Conservation (phyloP, 2,888 invertebrate species). For the Dasysyrphus tricinctus region DNA sequence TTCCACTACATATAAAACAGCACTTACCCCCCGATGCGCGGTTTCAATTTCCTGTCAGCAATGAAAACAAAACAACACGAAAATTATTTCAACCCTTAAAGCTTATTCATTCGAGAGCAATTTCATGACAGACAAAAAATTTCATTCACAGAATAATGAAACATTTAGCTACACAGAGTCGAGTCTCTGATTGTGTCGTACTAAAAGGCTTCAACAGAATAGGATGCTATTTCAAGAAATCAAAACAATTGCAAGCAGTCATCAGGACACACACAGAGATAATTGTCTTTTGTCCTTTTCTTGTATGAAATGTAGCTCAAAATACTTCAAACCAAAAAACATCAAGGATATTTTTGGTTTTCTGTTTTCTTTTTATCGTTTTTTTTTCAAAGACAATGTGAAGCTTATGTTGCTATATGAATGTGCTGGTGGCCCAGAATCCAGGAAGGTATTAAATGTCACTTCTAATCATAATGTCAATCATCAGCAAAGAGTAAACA, state of each 20-base stretch:
- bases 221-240: conserved; percentile 28
- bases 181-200: conserved; percentile 8
- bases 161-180: conserved; percentile 37
- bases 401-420: conserved; percentile 15
- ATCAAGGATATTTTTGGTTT: not conserved
- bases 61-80: not conserved
- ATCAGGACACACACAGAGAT: conserved; percentile 11
- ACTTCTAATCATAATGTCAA: conserved; percentile 68
- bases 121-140: conserved; percentile 30
- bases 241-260: conserved; percentile 41
- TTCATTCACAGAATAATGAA: conserved; percentile 27
- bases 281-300: conserved; percentile 14
- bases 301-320: not conserved
- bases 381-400: conserved; percentile 1
- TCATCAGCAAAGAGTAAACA: conserved; percentile 46
- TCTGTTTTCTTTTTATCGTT: not conserved
- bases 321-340: conserved; percentile 13
- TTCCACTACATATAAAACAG: not conserved
- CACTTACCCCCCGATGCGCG: not conserved
- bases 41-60: conserved; percentile 48
- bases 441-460: conserved; percentile 67
- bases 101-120: conserved; percentile 37
- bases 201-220: conserved; percentile 7
- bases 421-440: conserved; percentile 52
- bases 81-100: conserved; percentile 21